Percentiles rank a stretch among this genome's conserved stretches.
Evolutionary conservation across 2,113 vertebrate genomes (phyloP).

Genomic region (Felis catus): DNA sequence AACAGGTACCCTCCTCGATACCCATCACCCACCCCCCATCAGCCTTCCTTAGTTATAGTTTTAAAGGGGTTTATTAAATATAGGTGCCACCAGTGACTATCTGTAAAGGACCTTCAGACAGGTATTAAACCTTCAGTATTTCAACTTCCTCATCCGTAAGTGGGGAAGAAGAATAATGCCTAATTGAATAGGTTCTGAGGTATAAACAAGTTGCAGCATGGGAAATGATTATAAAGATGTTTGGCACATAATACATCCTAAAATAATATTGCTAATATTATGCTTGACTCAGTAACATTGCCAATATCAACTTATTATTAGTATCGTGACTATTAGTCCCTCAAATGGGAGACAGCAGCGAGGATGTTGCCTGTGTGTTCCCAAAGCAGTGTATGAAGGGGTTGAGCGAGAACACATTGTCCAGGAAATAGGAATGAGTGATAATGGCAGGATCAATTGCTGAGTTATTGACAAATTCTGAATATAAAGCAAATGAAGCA

Average conservation of each 20-base stretch:
- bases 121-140: background rate
- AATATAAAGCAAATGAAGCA: background rate
- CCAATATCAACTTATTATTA: background rate
- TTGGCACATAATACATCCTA: background rate
- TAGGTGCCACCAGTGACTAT: background rate
- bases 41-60: background rate
- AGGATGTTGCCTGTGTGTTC: rapidly evolving
- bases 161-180: background rate
- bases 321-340: background rate
- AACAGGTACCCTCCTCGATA: no score
- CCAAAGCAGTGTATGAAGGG: background rate
- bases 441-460: background rate
- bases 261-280: background rate
- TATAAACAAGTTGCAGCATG: background rate
- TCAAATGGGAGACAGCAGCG: background rate
- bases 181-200: background rate
- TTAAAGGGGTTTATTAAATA: background rate
- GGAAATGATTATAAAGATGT: background rate
- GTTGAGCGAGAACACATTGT: background rate
- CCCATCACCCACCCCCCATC: no score
- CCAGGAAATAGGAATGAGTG: background rate
- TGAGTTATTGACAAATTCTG: background rate
- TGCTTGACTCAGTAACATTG: background rate
- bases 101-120: background rate
- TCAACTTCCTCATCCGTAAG: background rate